Evolutionary conservation across 2,797 vertebrate species (phyloP), one percentile per base, ranked within the genome.

Genomic region (Emydoidea blandingii): DNA sequence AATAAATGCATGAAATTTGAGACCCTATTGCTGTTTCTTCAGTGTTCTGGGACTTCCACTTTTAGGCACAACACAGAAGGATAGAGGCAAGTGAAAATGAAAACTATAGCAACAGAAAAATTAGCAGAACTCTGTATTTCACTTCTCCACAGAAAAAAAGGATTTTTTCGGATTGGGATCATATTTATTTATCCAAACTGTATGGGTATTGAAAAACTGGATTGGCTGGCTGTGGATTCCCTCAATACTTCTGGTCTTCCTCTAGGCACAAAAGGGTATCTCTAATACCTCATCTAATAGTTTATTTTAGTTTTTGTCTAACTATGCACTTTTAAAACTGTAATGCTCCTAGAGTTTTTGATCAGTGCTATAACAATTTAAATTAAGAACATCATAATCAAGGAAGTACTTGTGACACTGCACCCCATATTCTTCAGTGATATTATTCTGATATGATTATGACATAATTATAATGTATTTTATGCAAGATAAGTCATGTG

Each of bases 301-400:
- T 68, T 37, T 21, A 5, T 68, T 37, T 37, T 68, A 68, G 34
- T 68, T 68, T 92, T 87, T 94, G 9, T 82, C 92, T 90, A 95
- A 90, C 57, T 86, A 84, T 91, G 18, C 82, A 92, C n/a, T 94
- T 54, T 83, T 95, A 59, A 94, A 90, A 90, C 72, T 57, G 23
- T 76, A 85, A 83, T 90, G 80, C 8, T 89, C 18, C 81, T 47
- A 56, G 54, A 84, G 12, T 82, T 89, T 87, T 54, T 87, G 83
- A 92, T 79, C 59, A 86, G 62, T 85, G 37, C 8, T 89, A 29
- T 95, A 94, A 92, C n/a, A 54, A 65, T 90, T 94, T 90, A 41
- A 81, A 56, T 56, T 37, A 68, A 68, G n/a, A 21, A 65, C 18
- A 12, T 44, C 85, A 50, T 87, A 8, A 56, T 82, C 74, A 91